Conservation (phyloP, 30 jellyfish, hydroid and myxozoan species). For the Haliclystus octoradiatus region DNA sequence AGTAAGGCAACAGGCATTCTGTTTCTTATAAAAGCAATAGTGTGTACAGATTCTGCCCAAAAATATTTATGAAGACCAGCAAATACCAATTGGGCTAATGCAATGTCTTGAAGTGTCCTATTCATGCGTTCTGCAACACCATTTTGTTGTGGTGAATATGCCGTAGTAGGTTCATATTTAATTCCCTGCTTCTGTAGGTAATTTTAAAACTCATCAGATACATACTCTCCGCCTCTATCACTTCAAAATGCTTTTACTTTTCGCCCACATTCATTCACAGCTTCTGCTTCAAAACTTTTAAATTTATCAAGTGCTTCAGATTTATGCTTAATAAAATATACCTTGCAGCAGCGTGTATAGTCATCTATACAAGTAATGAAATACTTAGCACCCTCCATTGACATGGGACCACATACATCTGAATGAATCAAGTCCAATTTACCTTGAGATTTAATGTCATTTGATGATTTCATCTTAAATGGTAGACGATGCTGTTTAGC, state of each 20-base stretch:
- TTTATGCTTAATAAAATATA: background rate
- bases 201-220: background rate
- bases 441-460: background rate
- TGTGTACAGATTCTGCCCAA: background rate
- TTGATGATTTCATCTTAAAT: too few relatives aligned
- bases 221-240: slow-evolving; percentile 5
- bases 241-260: background rate
- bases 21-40: background rate
- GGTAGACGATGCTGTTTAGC: slow-evolving; percentile 8
- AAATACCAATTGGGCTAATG: background rate
- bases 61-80: background rate
- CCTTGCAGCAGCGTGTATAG: background rate
- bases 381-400: background rate
- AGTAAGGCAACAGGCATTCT: background rate
- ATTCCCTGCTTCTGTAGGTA: slow-evolving; percentile 4
- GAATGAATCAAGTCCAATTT: slow-evolving; percentile 3
- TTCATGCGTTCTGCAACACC: slow-evolving; percentile 9
- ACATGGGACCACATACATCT: slow-evolving; percentile 3
- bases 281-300: background rate
- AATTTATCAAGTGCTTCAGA: background rate
- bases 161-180: background rate
- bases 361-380: slow-evolving; percentile 2
- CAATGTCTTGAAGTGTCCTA: background rate
- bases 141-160: slow-evolving; percentile 4
- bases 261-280: background rate